Percentiles rank a stretch among this genome's conserved stretches.
Conservation (phyloP, 1,140 invertebrate species). For the Drosophila auraria region DNA sequence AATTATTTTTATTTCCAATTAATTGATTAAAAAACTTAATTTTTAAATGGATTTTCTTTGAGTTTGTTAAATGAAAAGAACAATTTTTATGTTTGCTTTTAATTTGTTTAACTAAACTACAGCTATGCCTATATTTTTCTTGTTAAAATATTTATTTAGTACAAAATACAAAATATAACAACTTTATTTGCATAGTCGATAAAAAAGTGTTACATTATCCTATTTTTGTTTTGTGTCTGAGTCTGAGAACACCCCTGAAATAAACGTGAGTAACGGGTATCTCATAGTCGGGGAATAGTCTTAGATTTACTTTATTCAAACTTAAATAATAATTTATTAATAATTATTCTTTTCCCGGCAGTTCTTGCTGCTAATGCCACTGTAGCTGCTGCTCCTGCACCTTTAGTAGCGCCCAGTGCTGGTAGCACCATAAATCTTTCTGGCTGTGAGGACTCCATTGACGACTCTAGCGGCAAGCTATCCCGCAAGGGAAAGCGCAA, state of each 20-base stretch:
- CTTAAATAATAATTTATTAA: neutral
- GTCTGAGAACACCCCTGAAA: neutral
- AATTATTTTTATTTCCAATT: neutral
- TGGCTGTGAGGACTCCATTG: constrained; percentile 71
- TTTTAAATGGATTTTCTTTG: neutral
- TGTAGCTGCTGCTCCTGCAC: constrained; percentile 1
- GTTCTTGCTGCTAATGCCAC: constrained; percentile 18
- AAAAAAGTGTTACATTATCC: neutral
- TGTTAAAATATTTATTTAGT: neutral
- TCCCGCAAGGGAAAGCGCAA: constrained; percentile 88
- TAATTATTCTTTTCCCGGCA: neutral
- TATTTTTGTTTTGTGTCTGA: neutral
- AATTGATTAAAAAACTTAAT: neutral
- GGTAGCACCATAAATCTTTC: constrained; percentile 44
- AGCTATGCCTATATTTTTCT: neutral
- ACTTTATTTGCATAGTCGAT: neutral
- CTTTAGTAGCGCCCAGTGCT: constrained; percentile 22
- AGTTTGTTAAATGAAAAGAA: neutral
- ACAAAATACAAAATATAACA: neutral
- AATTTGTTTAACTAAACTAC: neutral
- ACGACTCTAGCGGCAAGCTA: constrained; percentile 66
- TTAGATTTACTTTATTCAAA: neutral
- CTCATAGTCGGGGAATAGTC: neutral
- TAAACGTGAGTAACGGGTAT: constrained; percentile 5
- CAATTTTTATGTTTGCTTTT: neutral